A percentile compares a stretch with the other conserved stretches of the same genome.
Evolutionary conservation across 2,888 invertebrate species (phyloP).

Genomic region (Acrobasis consociella): DNA sequence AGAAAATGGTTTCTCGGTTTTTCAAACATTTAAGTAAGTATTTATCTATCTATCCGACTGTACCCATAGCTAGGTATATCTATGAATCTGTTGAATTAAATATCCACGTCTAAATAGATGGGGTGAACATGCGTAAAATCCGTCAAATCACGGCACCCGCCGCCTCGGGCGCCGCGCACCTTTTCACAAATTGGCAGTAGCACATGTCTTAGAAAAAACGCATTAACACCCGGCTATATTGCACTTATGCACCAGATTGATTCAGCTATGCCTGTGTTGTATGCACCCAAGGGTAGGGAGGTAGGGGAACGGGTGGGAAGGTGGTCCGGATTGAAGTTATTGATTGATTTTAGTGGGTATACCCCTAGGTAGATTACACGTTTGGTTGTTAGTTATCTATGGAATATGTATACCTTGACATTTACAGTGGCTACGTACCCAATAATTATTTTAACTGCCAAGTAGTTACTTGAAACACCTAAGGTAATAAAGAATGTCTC

Average conservation of each 20-base stretch:
- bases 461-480: too few species aligned
- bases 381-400: background rate
- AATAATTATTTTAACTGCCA: too few species aligned
- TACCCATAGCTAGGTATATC: too few species aligned
- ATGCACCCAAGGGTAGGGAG: background rate
- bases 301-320: background rate
- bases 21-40: too few species aligned
- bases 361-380: background rate
- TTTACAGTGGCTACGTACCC: too few species aligned
- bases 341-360: background rate
- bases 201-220: slow-evolving; percentile 77
- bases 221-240: slow-evolving; percentile 76
- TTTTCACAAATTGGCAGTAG: slow-evolving; percentile 78
- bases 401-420: too few species aligned
- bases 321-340: background rate
- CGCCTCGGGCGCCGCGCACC: slow-evolving; percentile 38
- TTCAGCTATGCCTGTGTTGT: slow-evolving; percentile 30
- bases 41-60: too few species aligned
- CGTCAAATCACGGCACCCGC: slow-evolving; percentile 32
- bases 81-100: background rate
- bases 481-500: too few species aligned
- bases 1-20: too few species aligned
- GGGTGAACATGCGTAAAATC: slow-evolving; percentile 23
- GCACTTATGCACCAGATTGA: slow-evolving; percentile 46
- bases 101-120: slow-evolving; percentile 1